Evolutionary conservation across 2,797 vertebrate genomes (phyloP).

Genomic region (Trematomus bernacchii): DNA sequence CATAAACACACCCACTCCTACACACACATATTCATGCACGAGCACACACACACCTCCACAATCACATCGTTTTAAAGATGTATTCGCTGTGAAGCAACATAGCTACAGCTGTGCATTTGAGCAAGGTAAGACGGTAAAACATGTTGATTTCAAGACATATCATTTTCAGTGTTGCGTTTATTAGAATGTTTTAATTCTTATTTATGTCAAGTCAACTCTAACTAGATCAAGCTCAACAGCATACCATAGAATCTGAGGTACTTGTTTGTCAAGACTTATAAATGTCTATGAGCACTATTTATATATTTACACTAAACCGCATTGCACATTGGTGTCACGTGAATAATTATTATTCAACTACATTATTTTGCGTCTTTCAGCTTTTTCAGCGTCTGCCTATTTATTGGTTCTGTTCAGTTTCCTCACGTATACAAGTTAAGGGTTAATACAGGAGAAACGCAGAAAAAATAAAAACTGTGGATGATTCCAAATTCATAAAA

Average conservation of each 20-base stretch:
- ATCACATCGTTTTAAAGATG: background rate
- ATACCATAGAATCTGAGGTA: background rate
- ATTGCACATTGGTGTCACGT: too few relatives aligned
- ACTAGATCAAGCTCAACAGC: background rate
- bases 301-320: background rate
- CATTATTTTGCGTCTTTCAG: too few relatives aligned
- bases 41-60: slow-evolving; percentile 1
- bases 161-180: slow-evolving; percentile 3
- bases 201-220: background rate
- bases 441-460: too few relatives aligned
- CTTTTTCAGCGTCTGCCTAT: too few relatives aligned
- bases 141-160: slow-evolving; percentile 8
- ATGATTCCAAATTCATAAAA: too few relatives aligned
- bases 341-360: too few relatives aligned
- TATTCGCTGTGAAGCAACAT: slow-evolving; percentile 3
- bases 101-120: slow-evolving; percentile 2
- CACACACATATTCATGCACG: background rate
- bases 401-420: too few relatives aligned
- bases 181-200: slow-evolving; percentile 12
- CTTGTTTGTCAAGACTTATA: background rate
- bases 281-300: background rate
- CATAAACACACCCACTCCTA: background rate
- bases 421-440: too few relatives aligned
- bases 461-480: too few relatives aligned
- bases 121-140: background rate